Evolutionary conservation across 2,797 vertebrate species (phyloP).

Genomic region (Sebastes paucispinis): DNA sequence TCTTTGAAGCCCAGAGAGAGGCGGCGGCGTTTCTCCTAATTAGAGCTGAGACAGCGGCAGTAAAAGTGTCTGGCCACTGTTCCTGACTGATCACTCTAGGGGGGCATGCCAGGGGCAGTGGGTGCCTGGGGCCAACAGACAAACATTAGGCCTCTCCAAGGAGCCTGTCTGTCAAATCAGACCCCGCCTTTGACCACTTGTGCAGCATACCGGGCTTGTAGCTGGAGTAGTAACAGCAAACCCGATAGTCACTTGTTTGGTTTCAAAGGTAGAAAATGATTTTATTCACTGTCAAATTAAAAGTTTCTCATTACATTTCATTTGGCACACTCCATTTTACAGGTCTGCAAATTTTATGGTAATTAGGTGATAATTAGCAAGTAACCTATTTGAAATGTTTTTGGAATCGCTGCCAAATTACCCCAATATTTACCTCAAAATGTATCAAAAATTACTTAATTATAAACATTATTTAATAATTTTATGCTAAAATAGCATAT

Average conservation of each 20-base stretch:
- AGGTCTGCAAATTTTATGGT: too few species aligned
- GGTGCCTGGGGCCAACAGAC: conserved; percentile 48
- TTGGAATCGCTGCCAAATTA: too few species aligned
- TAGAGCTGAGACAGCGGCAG: conserved; percentile 64
- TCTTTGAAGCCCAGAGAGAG: conserved; percentile 53
- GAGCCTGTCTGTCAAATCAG: conserved; percentile 41
- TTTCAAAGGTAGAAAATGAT: not conserved
- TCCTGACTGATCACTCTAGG: conserved; percentile 60
- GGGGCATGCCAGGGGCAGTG: conserved; percentile 54
- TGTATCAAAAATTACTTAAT: too few species aligned
- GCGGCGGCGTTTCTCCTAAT: conserved; percentile 62
- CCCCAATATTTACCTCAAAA: too few species aligned
- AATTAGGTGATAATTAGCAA: too few species aligned
- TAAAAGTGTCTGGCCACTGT: conserved; percentile 73
- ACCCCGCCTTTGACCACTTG: conserved; percentile 1
- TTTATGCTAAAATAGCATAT: too few species aligned
- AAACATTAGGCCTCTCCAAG: conserved; percentile 52
- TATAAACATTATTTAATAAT: too few species aligned
- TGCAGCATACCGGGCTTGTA: not conserved
- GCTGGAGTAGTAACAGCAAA: not conserved
- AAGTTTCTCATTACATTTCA: not conserved
- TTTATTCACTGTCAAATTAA: not conserved
- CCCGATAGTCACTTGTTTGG: not conserved
- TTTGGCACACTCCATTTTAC: too few species aligned
- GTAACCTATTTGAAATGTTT: too few species aligned